phyloP scores from a whole-genome alignment of 2,888 invertebrate genomes.

The Oeneis ivallda region DNA sequence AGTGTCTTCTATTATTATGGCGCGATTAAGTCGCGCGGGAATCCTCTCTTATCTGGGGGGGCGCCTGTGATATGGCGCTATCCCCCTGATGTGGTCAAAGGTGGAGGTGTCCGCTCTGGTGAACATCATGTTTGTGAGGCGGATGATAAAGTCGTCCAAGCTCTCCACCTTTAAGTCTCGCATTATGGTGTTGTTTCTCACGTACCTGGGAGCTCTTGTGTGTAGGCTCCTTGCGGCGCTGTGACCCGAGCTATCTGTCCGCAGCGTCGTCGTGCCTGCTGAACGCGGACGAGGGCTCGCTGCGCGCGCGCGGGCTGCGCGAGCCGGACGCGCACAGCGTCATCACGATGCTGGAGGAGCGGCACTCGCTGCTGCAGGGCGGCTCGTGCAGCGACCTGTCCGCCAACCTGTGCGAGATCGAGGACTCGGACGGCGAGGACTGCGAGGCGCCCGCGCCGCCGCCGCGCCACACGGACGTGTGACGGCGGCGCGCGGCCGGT shows the following conservation, averaged over 20 bases:
- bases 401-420: conserved; percentile 94
- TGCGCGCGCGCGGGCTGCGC: conserved; percentile 74
- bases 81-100: no score
- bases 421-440: conserved; percentile 90
- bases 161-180: no score
- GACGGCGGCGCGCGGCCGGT: conserved; percentile 59
- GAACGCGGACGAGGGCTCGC: conserved; percentile 91
- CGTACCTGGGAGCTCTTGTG: no score
- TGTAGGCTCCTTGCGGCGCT: no score
- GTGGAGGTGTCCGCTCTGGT: no score
- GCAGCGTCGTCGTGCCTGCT: conserved; percentile 87
- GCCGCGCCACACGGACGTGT: conserved; percentile 64
- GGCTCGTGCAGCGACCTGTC: conserved; percentile 93
- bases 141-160: no score
- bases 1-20: no score
- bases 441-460: conserved; percentile 34
- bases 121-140: no score
- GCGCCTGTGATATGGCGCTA: no score
- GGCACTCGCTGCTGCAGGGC: conserved; percentile 38
- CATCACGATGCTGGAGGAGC: conserved; percentile 84
- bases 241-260: conserved; percentile 10
- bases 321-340: conserved; percentile 86
- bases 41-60: no score
- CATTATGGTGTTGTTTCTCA: no score
- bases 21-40: no score